Percentiles rank a stretch among this genome's conserved stretches.
phyloP scores from a whole-genome alignment of 2,797 vertebrate genomes.

The Bradypodion pumilum region DNA sequence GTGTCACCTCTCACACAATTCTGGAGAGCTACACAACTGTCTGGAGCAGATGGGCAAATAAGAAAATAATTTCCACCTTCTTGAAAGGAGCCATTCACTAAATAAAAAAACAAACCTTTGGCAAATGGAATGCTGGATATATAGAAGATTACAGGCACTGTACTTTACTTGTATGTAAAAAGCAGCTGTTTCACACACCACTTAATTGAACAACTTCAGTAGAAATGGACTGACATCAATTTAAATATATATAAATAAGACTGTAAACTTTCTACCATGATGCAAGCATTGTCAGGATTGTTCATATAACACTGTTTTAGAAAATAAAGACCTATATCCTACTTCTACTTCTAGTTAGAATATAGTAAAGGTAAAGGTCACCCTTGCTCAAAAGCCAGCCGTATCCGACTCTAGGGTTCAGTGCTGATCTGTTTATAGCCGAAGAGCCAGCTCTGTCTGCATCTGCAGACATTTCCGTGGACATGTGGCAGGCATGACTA shows the following conservation, averaged over 20 bases:
- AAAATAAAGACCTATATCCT: too few relatives aligned
- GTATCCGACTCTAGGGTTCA: too few relatives aligned
- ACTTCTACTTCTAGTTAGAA: too few relatives aligned
- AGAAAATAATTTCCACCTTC: background rate
- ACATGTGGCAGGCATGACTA: too few relatives aligned
- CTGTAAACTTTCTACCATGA: background rate
- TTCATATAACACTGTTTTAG: background rate
- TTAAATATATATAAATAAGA: background rate
- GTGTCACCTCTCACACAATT: background rate
- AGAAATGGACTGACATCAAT: too few relatives aligned
- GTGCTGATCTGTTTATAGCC: too few relatives aligned
- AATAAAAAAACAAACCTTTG: background rate
- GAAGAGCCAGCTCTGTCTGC: too few relatives aligned
- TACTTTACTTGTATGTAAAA: background rate
- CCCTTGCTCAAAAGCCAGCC: too few relatives aligned
- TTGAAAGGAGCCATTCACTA: too few relatives aligned
- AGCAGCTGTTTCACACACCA: too few relatives aligned
- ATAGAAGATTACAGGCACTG: background rate
- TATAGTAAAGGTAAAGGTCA: too few relatives aligned
- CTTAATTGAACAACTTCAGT: background rate
- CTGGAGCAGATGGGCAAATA: background rate
- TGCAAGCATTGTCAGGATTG: background rate
- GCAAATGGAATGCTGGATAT: background rate
- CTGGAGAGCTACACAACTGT: background rate
- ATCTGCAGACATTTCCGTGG: too few relatives aligned